Evolutionary conservation across 2,797 vertebrate genomes (phyloP).

Genomic region (Trichosurus vulpecula): DNA sequence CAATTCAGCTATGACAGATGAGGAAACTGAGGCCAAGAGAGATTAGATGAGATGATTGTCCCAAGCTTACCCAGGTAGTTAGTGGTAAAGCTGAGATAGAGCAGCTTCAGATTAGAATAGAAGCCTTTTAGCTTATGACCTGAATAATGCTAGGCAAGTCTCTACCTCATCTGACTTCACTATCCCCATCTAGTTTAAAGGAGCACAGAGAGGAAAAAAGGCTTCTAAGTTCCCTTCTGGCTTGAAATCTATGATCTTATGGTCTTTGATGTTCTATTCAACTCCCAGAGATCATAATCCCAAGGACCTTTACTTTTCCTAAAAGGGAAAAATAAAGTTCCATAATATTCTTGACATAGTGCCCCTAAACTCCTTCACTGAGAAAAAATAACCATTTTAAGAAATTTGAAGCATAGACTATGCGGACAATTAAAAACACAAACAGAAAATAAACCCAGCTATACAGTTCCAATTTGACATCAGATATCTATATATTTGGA

Average conservation of each 20-base stretch:
- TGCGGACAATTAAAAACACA: background rate
- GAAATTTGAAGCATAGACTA: background rate
- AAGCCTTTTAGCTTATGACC: background rate
- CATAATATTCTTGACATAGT: background rate
- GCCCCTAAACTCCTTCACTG: background rate
- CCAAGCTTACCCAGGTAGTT: background rate
- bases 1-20: background rate
- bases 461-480: background rate
- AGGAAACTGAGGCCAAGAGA: background rate
- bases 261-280: background rate
- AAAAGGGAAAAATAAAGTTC: background rate
- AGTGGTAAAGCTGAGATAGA: background rate
- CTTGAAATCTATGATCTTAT: background rate
- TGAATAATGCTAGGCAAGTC: background rate
- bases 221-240: background rate
- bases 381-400: background rate
- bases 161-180: background rate
- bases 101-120: background rate
- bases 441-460: background rate
- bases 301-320: background rate
- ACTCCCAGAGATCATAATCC: background rate
- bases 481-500: background rate
- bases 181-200: background rate
- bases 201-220: background rate
- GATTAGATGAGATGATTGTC: background rate